phyloP scores from a whole-genome alignment of 2,113 vertebrate species.

The Archocentrus centrarchus region DNA sequence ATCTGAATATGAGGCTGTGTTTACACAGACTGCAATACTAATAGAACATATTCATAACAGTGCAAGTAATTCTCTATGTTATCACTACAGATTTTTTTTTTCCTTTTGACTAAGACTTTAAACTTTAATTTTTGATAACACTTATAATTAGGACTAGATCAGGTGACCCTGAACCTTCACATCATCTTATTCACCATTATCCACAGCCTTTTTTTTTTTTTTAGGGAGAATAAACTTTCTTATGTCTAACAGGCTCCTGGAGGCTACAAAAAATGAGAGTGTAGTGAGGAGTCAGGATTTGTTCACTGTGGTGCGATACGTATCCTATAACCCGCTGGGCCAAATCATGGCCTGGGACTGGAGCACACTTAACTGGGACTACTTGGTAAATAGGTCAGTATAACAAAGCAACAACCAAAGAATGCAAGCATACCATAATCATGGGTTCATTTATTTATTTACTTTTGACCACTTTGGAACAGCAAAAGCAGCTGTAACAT shows the following conservation, averaged over 20 bases:
- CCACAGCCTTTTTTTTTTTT: background rate
- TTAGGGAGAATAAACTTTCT: background rate
- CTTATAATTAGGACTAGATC: too few relatives aligned
- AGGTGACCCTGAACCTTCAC: too few relatives aligned
- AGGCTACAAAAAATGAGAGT: conserved; percentile 82
- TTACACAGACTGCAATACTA: background rate
- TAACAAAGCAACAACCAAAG: background rate
- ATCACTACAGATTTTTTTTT: background rate
- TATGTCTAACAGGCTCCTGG: conserved; percentile 84
- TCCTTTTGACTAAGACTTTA: rapidly evolving
- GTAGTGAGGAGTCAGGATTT: conserved; percentile 92
- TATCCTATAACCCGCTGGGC: conserved; percentile 88
- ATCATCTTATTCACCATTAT: too few relatives aligned
- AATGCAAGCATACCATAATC: background rate
- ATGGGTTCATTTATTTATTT: background rate
- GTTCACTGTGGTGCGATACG: conserved; percentile 91
- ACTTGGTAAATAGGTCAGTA: conserved; percentile 88
- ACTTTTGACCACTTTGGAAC: background rate
- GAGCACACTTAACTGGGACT: conserved; percentile 94
- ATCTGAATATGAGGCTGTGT: background rate
- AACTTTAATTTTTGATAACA: background rate
- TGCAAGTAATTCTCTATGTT: background rate
- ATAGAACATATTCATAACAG: background rate
- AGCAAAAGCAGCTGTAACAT: background rate
- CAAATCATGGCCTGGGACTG: conserved; percentile 97